phyloP scores from a whole-genome alignment of 2,113 vertebrate species.

The Miniopterus natalensis region DNA sequence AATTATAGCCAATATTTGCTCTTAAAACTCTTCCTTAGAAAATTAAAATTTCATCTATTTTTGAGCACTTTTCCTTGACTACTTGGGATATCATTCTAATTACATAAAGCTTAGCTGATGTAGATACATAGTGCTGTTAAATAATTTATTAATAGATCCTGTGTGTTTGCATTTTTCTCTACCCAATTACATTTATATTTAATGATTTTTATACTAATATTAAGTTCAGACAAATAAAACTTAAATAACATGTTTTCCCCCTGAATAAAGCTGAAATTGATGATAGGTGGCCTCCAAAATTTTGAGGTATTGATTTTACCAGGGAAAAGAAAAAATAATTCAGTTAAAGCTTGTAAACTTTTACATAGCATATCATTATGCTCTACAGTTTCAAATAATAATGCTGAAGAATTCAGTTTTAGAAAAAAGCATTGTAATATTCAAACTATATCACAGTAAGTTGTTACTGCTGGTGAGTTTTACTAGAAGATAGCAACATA shows the following conservation, averaged over 20 bases:
- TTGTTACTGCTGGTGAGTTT: background rate
- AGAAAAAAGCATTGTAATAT: background rate
- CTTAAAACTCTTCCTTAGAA: constrained; percentile 32
- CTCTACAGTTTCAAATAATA: background rate
- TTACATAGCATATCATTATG: background rate
- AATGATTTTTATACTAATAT: background rate
- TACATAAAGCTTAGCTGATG: background rate
- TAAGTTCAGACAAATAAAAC: background rate
- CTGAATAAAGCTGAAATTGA: background rate
- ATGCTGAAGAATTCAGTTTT: background rate
- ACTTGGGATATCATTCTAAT: background rate
- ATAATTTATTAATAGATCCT: background rate
- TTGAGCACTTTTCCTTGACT: constrained; percentile 33
- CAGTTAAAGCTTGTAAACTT: background rate
- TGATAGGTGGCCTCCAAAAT: background rate
- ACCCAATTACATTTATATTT: background rate
- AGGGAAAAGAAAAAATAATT: background rate
- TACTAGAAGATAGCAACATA: background rate
- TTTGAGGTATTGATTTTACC: background rate
- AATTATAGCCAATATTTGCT: constrained; percentile 8
- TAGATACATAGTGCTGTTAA: background rate
- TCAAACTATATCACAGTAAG: background rate
- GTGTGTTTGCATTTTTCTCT: background rate
- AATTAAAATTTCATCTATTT: constrained; percentile 58
- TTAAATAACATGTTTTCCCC: background rate